Percentiles rank a stretch among this genome's conserved stretches.
These are phyloP conservation scores for Halocaridina rubra DNA, from an alignment of 2,888 invertebrate species.

Conservation along the genomic window DNA sequence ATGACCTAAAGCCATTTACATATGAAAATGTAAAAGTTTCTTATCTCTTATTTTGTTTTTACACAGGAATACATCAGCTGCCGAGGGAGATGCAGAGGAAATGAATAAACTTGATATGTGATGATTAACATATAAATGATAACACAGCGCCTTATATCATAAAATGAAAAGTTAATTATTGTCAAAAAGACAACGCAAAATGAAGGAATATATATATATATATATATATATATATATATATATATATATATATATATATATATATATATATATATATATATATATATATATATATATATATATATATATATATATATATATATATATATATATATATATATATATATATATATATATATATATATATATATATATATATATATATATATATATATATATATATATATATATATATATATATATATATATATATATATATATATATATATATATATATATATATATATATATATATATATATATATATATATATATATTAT, in stretches of 20 bases:
- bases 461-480: background rate
- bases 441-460: constrained; percentile 15
- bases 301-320: constrained; percentile 1
- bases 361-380: constrained; percentile 12
- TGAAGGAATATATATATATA: background rate
- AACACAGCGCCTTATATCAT: no score
- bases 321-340: constrained; percentile 23
- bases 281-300: background rate
- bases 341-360: constrained; percentile 38
- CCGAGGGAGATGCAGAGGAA: no score
- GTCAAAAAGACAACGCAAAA: background rate
- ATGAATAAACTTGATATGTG: no score
- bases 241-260: background rate
- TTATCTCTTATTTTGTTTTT: no score
- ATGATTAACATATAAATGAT: no score
- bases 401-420: constrained; percentile 10
- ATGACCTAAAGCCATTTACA: no score
- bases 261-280: background rate
- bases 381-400: constrained; percentile 21
- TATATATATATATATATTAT: background rate
- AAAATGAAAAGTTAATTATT: no score
- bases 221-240: no score
- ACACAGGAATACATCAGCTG: no score
- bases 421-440: constrained; percentile 13
- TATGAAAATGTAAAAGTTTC: no score